Base-by-base conservation (phyloP, 2,888 invertebrate genomes). In the Zygothrica quintamaculata region DNA sequence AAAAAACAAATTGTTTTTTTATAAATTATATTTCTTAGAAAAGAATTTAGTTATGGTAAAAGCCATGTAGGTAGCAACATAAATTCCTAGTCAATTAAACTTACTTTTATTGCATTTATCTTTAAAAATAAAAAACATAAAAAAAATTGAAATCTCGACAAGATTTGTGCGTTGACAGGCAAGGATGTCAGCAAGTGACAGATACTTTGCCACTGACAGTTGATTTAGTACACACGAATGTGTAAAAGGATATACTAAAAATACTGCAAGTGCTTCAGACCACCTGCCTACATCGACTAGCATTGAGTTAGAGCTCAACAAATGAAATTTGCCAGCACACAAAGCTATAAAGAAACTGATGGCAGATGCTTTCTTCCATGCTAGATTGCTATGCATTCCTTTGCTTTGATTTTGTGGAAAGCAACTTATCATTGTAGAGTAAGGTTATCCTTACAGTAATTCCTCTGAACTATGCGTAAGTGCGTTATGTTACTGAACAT, bases 301-400 rank as follows among this genome's bases (percentile, higher is more conserved):
- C 44, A 37, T 18, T 33, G 7, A 29, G 25, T 34, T 43, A 11
- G 18, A 44, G 71, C 42, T 51, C 25, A 64, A 48, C 37, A 65
- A 72, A 78, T 68, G 59, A 64, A 67, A 81, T 81, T 76, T 65
- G 33, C 55, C 44, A 18, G 29, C 56, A 58, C 53, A 50, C 43
- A 69, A 48, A 56, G 61, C 52, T 13, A 15, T n/a, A 48, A 47
- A 52, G 60, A 34, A 62, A 34, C 44, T 51, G 56, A 46, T 50
- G 22, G 42, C 77, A 60, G 57, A 58, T 78, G 57, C 47, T 43
- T 13, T 37, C 26, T 26, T 4, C 26, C 8, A 4, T 26, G 26
- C 26, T 26, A n/a, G n/a, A n/a, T 26, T n/a, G 29, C 29, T 29
- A 1, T n/a, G 29, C 3, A 36, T 25, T 53, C 46, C 47, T 59